phyloP scores from a whole-genome alignment of 2,888 invertebrate genomes.

The Phrixothrix hirtus region DNA sequence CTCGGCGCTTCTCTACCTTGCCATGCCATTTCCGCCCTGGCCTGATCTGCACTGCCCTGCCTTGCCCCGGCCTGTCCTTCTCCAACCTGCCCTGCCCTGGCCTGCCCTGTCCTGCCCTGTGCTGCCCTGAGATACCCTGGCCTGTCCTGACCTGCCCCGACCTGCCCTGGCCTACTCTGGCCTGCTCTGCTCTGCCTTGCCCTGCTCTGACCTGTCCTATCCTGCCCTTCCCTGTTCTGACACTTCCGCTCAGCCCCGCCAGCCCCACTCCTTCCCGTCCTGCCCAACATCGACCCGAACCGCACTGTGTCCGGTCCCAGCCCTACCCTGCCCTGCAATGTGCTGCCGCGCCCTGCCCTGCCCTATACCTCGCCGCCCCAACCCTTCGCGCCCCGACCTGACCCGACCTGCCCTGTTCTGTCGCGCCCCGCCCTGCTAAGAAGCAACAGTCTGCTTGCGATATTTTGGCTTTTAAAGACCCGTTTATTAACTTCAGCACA shows the following conservation, averaged over 20 bases:
- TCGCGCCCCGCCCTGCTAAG: not conserved
- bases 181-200: slow-evolving; percentile 6
- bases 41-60: not conserved
- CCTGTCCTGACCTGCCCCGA: slow-evolving; percentile 4
- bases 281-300: too few species aligned
- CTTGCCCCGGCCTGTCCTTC: slow-evolving; percentile 1
- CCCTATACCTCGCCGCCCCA: not conserved
- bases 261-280: too few species aligned
- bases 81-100: not conserved
- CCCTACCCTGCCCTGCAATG: not conserved
- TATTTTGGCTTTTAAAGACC: too few species aligned
- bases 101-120: slow-evolving; percentile 1
- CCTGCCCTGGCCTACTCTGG: slow-evolving; percentile 8
- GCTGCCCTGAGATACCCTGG: not conserved
- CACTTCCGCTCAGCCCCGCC: not conserved
- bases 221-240: slow-evolving; percentile 5
- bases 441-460: too few species aligned
- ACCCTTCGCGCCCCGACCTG: too few species aligned
- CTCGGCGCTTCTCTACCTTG: not conserved
- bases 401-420: not conserved
- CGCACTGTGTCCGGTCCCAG: too few species aligned
- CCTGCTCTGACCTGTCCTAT: slow-evolving; percentile 4
- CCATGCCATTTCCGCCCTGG: too few species aligned
- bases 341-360: not conserved
- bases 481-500: too few species aligned